Evolutionary conservation across 92 coral and sea anemone species (phyloP).

Genomic region (Parazoanthus swiftii): DNA sequence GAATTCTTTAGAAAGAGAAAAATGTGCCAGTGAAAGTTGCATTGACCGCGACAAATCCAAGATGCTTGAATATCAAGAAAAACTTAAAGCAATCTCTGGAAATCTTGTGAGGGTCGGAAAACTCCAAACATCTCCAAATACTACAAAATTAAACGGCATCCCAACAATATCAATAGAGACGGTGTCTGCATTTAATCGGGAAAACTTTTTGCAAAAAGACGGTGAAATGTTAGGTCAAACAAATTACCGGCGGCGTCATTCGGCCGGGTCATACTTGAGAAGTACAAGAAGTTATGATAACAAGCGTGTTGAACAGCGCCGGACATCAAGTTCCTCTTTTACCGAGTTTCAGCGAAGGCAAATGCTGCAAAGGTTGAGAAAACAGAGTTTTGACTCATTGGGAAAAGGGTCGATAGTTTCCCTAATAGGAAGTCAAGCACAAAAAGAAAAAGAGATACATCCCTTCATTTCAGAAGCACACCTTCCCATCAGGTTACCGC

Average conservation of each 20-base stretch:
- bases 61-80: conserved; percentile 49
- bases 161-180: conserved; percentile 5
- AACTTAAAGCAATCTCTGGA: conserved; percentile 43
- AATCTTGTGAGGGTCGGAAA: conserved; percentile 27
- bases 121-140: not conserved
- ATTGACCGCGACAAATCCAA: conserved; percentile 49
- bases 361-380: not conserved
- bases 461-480: conserved; percentile 38
- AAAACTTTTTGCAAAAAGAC: not conserved
- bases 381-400: conserved; percentile 5
- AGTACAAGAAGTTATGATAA: conserved; percentile 48
- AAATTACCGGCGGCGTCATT: not conserved
- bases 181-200: not conserved
- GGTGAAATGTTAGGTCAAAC: not conserved
- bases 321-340: conserved; percentile 31
- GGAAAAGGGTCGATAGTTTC: not conserved
- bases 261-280: conserved; percentile 8
- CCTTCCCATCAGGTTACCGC: conserved; percentile 59
- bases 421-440: not conserved
- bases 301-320: conserved; percentile 46
- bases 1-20: conserved; percentile 41
- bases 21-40: conserved; percentile 15
- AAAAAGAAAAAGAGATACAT: not conserved
- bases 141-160: not conserved
- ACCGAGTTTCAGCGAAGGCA: conserved; percentile 44